Evolutionary conservation across 2,888 invertebrate genomes (phyloP).

Genomic region (Scrobipalpa costella): DNA sequence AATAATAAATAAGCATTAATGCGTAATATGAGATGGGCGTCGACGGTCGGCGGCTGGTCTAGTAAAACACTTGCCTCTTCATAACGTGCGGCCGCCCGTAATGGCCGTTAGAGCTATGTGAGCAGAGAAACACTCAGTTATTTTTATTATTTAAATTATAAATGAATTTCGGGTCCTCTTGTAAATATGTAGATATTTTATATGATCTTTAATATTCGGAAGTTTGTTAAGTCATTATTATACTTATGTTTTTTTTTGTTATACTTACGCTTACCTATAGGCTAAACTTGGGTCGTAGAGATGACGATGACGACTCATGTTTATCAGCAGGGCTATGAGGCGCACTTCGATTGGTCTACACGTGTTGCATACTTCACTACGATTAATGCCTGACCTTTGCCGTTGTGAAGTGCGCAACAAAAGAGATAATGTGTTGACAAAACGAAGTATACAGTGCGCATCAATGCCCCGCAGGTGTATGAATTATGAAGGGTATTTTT

Average conservation of each 20-base stretch:
- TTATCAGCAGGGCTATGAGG: too few relatives aligned
- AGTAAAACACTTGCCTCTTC: conserved; percentile 82
- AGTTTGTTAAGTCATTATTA: background rate
- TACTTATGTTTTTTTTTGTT: too few relatives aligned
- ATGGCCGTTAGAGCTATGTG: conserved; percentile 79
- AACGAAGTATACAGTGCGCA: too few relatives aligned
- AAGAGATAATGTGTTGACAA: too few relatives aligned
- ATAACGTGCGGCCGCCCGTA: conserved; percentile 79
- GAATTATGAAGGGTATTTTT: too few relatives aligned
- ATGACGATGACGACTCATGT: background rate
- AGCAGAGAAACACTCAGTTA: conserved; percentile 71
- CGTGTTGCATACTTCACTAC: too few relatives aligned
- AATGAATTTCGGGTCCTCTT: background rate
- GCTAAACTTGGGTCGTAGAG: background rate
- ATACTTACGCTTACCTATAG: background rate
- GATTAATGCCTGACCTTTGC: too few relatives aligned
- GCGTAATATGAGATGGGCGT: conserved; percentile 77
- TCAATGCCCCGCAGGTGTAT: too few relatives aligned
- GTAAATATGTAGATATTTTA: background rate
- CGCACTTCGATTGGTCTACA: too few relatives aligned
- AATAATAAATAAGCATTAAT: conserved; percentile 78
- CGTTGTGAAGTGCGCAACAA: too few relatives aligned
- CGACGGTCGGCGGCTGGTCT: conserved; percentile 72
- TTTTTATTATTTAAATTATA: conserved; percentile 33
- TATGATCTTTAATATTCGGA: background rate